These are phyloP conservation scores for Eulemur rufifrons DNA, from an alignment of 2,113 vertebrate species.

Conservation along the genomic window DNA sequence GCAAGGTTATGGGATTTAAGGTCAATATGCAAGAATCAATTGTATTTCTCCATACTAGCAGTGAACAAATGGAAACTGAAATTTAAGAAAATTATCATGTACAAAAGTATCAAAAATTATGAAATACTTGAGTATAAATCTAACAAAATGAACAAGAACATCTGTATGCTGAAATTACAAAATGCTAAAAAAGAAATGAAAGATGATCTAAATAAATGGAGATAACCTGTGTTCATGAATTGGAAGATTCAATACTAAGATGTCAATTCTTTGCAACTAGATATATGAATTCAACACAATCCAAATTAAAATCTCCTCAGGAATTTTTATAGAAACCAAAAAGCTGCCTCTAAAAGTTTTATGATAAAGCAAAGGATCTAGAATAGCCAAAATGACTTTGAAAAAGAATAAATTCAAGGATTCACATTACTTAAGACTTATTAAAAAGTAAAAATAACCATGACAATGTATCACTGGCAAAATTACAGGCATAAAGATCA, in stretches of 20 bases:
- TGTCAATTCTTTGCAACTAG: neutral
- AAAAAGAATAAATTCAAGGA: neutral
- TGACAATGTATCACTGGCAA: neutral
- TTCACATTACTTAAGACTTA: neutral
- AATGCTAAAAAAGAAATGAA: constrained; percentile 9
- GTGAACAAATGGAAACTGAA: neutral
- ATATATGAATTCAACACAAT: neutral
- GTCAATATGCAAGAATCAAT: neutral
- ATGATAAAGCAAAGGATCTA: neutral
- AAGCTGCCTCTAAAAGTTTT: neutral
- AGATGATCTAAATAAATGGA: neutral
- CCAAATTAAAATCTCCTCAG: neutral
- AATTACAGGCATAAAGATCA: neutral
- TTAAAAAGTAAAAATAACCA: neutral
- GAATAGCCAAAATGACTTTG: neutral
- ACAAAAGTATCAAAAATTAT: neutral
- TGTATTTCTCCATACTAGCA: neutral
- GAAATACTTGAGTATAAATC: neutral
- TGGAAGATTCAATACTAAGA: neutral
- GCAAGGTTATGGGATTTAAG: neutral
- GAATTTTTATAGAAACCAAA: neutral
- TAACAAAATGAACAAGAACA: constrained; percentile 31
- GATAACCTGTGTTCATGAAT: neutral
- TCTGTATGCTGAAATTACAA: neutral
- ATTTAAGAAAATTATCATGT: neutral